Base-by-base conservation (phyloP, 35 echinoderm and acorn worm genomes). In the Patiria miniata region DNA sequence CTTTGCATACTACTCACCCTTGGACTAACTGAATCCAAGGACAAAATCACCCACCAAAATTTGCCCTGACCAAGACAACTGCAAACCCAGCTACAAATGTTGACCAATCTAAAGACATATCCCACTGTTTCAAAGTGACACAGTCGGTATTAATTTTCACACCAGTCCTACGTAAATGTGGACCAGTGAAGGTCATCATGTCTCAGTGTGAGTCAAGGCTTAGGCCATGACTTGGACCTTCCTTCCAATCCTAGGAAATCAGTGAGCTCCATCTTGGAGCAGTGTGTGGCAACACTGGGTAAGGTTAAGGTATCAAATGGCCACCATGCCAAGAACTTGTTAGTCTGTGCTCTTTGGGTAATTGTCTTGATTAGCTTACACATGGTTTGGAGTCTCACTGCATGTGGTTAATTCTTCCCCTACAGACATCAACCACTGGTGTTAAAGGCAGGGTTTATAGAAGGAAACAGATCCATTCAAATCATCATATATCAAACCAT, bases 101-200 rank as follows among this genome's bases (percentile, higher is more conserved):
- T 47, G 4, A 47, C 42, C 42, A 47, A 47, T 47, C 42, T 12
- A 47, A 47, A 6, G 42, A 47, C 4, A n/a, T n/a, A 12, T 47
- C 42, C 12, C 42, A 47, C 4, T 47, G 42, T 12, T 47, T 47
- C 4, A 26, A 73, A 28, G 29, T 73, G 65, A 28, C 65, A 73
- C 65, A 73, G 65, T 73, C 23, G 65, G 65, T 73, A 73, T 73
- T 73, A 73, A 73, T 73, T 0, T 73, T 73, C 26, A 73, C 65
- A 28, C 65, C 14, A 32, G 65, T 34, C 34, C 23, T 26, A 73
- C 26, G 21, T 28, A 73, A 30, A 34, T 73, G 65, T 28, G 19
- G 14, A 36, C 6, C 65, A 73, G 21, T 12, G 26, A 73, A 23
- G 65, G 0, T 26, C 21, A 73, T 32, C 34, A 34, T 14, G 29